Evolutionary conservation across 2,888 invertebrate species (phyloP).

Genomic region (Dendrolimus houi): DNA sequence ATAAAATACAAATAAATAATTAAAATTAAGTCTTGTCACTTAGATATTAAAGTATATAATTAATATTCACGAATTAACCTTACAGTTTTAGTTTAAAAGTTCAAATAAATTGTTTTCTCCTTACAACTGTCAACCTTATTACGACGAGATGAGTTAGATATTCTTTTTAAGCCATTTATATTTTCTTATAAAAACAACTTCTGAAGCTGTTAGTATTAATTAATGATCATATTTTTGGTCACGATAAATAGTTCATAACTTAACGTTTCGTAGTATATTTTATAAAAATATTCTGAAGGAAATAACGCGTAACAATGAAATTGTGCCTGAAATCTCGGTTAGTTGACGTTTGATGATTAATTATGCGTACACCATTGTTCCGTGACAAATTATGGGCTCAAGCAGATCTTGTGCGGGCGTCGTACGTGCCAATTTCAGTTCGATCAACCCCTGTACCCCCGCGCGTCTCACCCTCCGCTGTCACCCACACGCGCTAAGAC

Average conservation of each 20-base stretch:
- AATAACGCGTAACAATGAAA: neutral
- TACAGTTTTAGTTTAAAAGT: neutral
- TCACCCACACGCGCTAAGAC: conserved; percentile 48
- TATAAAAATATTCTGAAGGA: conserved; percentile 8
- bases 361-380: conserved; percentile 24
- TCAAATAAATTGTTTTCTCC: too few species aligned
- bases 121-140: too few species aligned
- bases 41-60: conserved; percentile 32
- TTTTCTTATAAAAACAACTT: too few species aligned
- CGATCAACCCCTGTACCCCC: conserved; percentile 51
- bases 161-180: too few species aligned
- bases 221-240: too few species aligned
- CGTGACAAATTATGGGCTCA: conserved; percentile 42
- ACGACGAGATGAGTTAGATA: too few species aligned
- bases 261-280: conserved; percentile 1
- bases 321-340: conserved; percentile 1
- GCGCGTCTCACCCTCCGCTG: conserved; percentile 22
- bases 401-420: conserved; percentile 45
- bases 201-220: too few species aligned
- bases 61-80: neutral
- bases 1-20: conserved; percentile 47
- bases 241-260: too few species aligned
- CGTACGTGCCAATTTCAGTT: conserved; percentile 67
- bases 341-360: conserved; percentile 15
- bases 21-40: conserved; percentile 49